These are phyloP conservation scores for Corythornis cristatus DNA, from an alignment of 2,113 vertebrate genomes.

Conservation along the genomic window DNA sequence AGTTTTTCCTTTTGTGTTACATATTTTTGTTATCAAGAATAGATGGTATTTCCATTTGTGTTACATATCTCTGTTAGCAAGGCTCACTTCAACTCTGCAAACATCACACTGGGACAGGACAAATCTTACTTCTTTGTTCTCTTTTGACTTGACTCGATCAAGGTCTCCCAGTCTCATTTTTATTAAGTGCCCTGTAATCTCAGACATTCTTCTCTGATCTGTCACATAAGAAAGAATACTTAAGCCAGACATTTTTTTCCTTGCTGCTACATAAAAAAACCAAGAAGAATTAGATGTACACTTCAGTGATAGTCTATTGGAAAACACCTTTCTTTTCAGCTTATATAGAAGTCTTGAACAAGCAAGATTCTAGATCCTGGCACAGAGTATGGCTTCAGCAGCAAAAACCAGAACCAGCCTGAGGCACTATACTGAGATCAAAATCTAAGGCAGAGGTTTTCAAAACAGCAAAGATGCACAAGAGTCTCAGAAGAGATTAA, in stretches of 20 bases:
- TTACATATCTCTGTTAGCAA: background rate
- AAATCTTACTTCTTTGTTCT: constrained; percentile 89
- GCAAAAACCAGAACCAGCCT: background rate
- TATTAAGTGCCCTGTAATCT: constrained; percentile 91
- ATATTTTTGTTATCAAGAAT: background rate
- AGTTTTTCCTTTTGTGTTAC: background rate
- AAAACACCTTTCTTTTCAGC: background rate
- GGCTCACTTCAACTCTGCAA: background rate
- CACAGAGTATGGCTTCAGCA: background rate
- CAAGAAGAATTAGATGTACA: background rate
- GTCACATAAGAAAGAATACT: constrained; percentile 14
- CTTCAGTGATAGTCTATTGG: background rate
- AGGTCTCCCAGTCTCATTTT: constrained; percentile 93
- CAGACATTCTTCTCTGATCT: constrained; percentile 97
- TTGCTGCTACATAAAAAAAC: background rate
- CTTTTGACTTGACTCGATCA: constrained; percentile 87
- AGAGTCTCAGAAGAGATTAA: background rate
- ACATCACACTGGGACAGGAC: background rate
- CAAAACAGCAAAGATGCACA: background rate
- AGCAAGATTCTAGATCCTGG: background rate
- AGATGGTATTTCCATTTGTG: background rate
- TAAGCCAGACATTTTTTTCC: background rate
- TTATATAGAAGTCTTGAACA: background rate
- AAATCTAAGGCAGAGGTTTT: background rate
- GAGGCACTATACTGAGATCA: background rate